Percentiles rank a stretch among this genome's conserved stretches.
Evolutionary conservation across 2,797 vertebrate genomes (phyloP).

Genomic region (Hipposideros larvatus): DNA sequence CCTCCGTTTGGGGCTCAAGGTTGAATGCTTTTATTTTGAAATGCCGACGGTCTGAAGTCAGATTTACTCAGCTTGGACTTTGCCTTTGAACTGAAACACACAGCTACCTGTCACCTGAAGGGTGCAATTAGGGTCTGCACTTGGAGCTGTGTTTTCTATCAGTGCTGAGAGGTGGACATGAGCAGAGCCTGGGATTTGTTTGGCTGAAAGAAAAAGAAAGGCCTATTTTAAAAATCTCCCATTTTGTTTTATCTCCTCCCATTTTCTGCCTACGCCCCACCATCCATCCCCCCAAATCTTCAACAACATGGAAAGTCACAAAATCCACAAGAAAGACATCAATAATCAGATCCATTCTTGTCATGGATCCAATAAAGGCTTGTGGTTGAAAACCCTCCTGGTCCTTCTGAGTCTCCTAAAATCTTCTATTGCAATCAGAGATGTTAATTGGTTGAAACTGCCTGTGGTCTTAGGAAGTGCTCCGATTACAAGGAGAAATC

Average conservation of each 20-base stretch:
- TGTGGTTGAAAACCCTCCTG: conserved; percentile 53
- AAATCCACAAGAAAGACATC: conserved; percentile 61
- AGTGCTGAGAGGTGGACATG: neutral
- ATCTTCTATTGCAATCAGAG: conserved; percentile 58
- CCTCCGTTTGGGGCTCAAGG: neutral
- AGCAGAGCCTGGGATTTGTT: conserved; percentile 16
- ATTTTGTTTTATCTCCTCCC: conserved; percentile 7
- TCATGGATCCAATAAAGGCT: conserved; percentile 55
- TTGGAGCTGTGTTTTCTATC: conserved; percentile 66
- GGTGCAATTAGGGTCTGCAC: conserved; percentile 61
- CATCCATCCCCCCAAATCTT: neutral
- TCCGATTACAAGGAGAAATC: conserved; percentile 82
- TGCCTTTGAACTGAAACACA: conserved; percentile 71
- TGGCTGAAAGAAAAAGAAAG: conserved; percentile 40
- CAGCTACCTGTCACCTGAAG: conserved; percentile 77
- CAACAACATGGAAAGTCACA: conserved; percentile 12
- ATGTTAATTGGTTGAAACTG: conserved; percentile 83
- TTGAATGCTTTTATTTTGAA: conserved; percentile 74
- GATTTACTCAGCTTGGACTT: conserved; percentile 43
- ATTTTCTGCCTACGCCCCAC: neutral
- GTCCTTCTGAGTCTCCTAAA: conserved; percentile 69
- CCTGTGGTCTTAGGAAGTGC: conserved; percentile 81
- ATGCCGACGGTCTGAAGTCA: neutral
- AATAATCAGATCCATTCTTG: conserved; percentile 66
- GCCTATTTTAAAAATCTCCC: neutral